Conservation (phyloP, 2,797 vertebrate species). For the Distichodus sexfasciatus region DNA sequence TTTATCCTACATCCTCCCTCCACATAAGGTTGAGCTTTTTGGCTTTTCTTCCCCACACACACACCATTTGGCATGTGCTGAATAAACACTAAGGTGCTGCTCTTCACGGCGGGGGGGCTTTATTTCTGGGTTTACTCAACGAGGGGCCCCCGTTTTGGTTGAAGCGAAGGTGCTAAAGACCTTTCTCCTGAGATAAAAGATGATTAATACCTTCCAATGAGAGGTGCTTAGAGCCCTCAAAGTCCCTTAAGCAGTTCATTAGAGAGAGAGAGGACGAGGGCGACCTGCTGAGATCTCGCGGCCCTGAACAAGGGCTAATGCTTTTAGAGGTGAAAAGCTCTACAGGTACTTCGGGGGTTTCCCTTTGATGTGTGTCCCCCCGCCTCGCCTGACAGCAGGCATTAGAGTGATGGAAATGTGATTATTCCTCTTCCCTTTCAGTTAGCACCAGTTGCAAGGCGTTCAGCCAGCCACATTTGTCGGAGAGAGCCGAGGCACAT, state of each 20-base stretch:
- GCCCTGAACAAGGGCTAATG: conserved; percentile 53
- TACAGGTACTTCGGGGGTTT: conserved; percentile 47
- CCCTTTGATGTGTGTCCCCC: conserved; percentile 71
- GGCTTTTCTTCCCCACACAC: neutral
- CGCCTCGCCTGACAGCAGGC: conserved; percentile 44
- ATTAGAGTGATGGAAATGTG: conserved; percentile 70
- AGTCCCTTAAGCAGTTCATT: conserved; percentile 74
- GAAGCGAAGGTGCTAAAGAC: conserved; percentile 68
- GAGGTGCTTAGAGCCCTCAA: conserved; percentile 64
- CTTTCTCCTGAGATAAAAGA: conserved; percentile 73
- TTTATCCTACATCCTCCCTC: too few species aligned
- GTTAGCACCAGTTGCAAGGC: conserved; percentile 52
- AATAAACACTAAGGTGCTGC: conserved; percentile 76
- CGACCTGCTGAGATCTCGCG: conserved; percentile 60
- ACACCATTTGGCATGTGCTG: conserved; percentile 73
- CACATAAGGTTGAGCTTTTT: neutral
- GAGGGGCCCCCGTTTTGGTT: conserved; percentile 74
- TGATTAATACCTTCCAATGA: conserved; percentile 73
- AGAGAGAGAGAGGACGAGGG: conserved; percentile 59
- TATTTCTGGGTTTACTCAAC: conserved; percentile 62
- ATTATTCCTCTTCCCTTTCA: conserved; percentile 61
- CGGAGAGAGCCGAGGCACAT: conserved; percentile 46
- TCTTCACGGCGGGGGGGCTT: conserved; percentile 52
- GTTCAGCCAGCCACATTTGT: conserved; percentile 58
- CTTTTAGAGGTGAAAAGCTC: conserved; percentile 44